A percentile compares a stretch with the other conserved stretches of the same genome.
These are phyloP conservation scores for Papilio xuthus DNA, from an alignment of 1,140 invertebrate genomes.

Conservation along the genomic window DNA sequence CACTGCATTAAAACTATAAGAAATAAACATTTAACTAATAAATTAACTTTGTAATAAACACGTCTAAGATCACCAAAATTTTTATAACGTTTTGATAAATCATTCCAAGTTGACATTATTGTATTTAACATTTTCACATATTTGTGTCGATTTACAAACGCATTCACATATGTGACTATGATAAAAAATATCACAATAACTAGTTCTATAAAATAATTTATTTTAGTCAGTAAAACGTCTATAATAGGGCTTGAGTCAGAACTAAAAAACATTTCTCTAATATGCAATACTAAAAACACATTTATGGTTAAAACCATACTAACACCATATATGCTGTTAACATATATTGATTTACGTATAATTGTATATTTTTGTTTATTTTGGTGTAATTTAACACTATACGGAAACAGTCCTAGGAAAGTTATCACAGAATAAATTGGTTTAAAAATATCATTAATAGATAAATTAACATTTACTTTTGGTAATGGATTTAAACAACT, in stretches of 20 bases:
- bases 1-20: conserved; percentile 48
- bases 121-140: conserved; percentile 62
- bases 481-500: conserved; percentile 36
- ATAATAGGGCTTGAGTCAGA: conserved; percentile 52
- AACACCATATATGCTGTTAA: conserved; percentile 58
- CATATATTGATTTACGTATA: conserved; percentile 58
- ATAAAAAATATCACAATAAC: conserved; percentile 49
- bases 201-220: conserved; percentile 66
- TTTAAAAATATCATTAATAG: conserved; percentile 53
- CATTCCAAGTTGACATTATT: conserved; percentile 47
- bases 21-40: conserved; percentile 41
- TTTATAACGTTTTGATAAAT: conserved; percentile 43
- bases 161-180: conserved; percentile 50
- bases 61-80: conserved; percentile 46
- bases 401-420: conserved; percentile 60
- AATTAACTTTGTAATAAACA: conserved; percentile 48
- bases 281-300: conserved; percentile 53
- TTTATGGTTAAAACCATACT: conserved; percentile 47
- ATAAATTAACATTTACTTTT: conserved; percentile 33
- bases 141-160: conserved; percentile 53
- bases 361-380: conserved; percentile 49
- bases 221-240: conserved; percentile 54
- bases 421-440: conserved; percentile 57
- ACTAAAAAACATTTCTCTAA: conserved; percentile 49
- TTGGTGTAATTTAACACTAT: conserved; percentile 55